Conservation (phyloP, 2,113 vertebrate species). For the Aramus guarauna region DNA sequence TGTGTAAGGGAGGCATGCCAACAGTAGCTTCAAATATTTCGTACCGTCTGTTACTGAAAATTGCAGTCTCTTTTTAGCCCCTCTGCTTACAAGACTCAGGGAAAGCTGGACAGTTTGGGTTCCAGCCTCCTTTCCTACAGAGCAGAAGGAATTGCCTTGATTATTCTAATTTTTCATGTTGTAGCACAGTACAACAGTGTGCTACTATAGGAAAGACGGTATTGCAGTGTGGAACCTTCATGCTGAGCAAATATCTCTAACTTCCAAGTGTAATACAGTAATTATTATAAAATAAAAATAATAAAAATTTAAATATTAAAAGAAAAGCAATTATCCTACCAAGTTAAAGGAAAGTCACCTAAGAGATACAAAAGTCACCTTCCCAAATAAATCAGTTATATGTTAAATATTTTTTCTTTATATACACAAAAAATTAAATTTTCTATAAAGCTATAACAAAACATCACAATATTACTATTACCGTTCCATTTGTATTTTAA, state of each 20-base stretch:
- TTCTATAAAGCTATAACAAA: background rate
- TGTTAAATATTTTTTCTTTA: background rate
- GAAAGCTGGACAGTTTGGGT: background rate
- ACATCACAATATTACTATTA: too few species aligned
- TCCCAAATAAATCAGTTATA: background rate
- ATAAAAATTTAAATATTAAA: background rate
- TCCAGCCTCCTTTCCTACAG: background rate
- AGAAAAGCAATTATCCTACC: background rate
- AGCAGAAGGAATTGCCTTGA: background rate
- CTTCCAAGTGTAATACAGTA: background rate
- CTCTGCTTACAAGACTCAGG: background rate
- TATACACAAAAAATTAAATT: background rate
- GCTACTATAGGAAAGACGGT: background rate
- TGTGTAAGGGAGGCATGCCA: background rate
- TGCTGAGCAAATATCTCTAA: rapidly evolving
- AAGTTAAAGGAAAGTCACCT: background rate
- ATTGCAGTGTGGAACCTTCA: background rate
- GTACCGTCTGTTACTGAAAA: background rate
- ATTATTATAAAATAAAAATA: background rate
- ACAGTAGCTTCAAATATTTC: background rate
- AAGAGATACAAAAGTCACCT: background rate
- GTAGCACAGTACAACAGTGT: background rate
- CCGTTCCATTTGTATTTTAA: background rate
- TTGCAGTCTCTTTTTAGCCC: background rate
- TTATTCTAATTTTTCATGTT: background rate